Evolutionary conservation across 2,113 vertebrate genomes (phyloP), one percentile per base, ranked within the genome.

Genomic region (Takifugu flavidus): DNA sequence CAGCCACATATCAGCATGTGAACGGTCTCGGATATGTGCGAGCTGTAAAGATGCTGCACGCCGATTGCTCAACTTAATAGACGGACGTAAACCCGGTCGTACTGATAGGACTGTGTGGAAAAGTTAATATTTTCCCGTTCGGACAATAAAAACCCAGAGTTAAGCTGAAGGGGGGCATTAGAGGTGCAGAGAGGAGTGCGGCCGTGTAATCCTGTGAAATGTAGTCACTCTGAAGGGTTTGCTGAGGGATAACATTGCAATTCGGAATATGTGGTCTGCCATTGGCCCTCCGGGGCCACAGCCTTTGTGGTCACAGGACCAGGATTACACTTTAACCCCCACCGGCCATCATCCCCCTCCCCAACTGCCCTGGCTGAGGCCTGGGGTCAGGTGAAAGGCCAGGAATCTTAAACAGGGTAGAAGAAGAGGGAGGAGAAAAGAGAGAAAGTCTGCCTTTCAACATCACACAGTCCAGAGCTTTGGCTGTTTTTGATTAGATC

Each of bases 271-370:
- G 87, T 67, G 78, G 79, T 82, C 42, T 68, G 80, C 81, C 82
- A 82, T 72, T 86, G 87, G 88, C 88, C 89, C 89, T 82, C 68
- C 52, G 86, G 88, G 84, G 83, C 79, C 74, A 72, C 8, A 77
- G 85, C 79, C 83, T 89, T 91, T 90, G 87, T 91, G 87, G 89
- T 92, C 91, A 89, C 74, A 88, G 76, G 88, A 88, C 86, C 86
- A 70, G 89, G 90, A 91, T 91, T 92, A 91, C 85, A 89, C 88
- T 90, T 91, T 91, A 91, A 91, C 91, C 90, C 67, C 79, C 62
- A 67, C 56, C 64, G 29, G 6, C 63, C 43, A 69, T 47, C 50
- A 64, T 63, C 55, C 74, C 15, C 67, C 20, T 72, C 70, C 60
- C 72, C 67, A 27, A 10, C 56, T 20, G 39, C 77, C 60, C n/a